phyloP scores from a whole-genome alignment of 92 coral and sea anemone genomes.

The Umimayanthus chanpuru region DNA sequence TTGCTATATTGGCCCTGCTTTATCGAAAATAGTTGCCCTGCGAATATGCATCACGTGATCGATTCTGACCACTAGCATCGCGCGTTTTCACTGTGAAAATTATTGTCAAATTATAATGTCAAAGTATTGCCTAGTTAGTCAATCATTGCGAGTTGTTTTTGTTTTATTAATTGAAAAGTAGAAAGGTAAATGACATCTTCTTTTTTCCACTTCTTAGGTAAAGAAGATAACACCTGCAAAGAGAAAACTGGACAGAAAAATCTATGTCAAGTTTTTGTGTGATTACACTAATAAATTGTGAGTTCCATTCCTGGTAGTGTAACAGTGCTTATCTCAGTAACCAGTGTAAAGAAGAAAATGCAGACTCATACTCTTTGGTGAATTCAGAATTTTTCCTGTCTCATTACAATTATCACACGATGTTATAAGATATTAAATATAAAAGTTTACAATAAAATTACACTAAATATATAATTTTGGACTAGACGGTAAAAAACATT shows the following conservation, averaged over 20 bases:
- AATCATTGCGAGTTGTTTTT: neutral
- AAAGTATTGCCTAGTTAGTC: neutral
- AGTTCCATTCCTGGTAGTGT: neutral
- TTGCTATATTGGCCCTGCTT: too few species aligned
- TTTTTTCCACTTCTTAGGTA: neutral
- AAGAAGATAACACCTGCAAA: constrained; percentile 2
- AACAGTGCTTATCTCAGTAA: neutral
- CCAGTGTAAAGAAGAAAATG: neutral
- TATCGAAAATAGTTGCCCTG: too few species aligned
- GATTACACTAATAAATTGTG: neutral
- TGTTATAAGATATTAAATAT: too few species aligned
- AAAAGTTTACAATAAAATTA: too few species aligned
- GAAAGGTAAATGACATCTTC: neutral
- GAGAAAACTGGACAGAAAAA: neutral
- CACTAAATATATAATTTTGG: too few species aligned
- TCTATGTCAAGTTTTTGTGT: constrained; percentile 8
- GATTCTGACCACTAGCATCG: too few species aligned
- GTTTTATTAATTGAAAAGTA: neutral
- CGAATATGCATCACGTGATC: too few species aligned
- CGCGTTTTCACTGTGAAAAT: too few species aligned
- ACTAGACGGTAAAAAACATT: too few species aligned
- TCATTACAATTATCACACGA: too few species aligned
- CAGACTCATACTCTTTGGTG: neutral
- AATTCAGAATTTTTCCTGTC: too few species aligned
- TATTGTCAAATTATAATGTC: neutral